Percentiles rank a stretch among this genome's conserved stretches.
Conservation (phyloP, 2,797 vertebrate genomes). For the Coccyzus lansbergi region DNA sequence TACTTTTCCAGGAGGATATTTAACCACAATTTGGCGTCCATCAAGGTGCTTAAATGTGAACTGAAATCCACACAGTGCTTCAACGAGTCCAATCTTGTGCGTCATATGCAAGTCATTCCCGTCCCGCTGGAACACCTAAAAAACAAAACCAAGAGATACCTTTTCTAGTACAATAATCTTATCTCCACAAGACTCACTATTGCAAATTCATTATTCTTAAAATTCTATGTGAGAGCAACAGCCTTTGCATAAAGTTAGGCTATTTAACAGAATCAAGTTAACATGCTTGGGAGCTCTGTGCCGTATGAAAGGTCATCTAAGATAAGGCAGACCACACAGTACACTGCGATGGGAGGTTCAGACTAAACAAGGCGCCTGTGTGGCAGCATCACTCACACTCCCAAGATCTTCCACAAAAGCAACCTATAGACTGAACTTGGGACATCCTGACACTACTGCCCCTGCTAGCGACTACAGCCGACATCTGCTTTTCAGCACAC, state of each 20-base stretch:
- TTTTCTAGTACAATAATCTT: not conserved
- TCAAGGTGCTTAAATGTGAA: conserved; percentile 97
- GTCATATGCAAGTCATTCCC: conserved; percentile 94
- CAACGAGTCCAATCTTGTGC: conserved; percentile 95
- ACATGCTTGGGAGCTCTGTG: not conserved
- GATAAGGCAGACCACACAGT: not conserved
- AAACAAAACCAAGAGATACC: not conserved
- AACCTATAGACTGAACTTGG: not conserved
- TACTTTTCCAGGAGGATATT: conserved; percentile 96
- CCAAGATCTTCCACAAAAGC: not conserved
- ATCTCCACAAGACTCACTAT: not conserved
- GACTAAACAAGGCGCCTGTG: not conserved
- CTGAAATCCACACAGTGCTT: conserved; percentile 97
- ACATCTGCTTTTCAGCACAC: not conserved
- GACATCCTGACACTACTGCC: not conserved
- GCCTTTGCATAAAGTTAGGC: not conserved
- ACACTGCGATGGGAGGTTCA: not conserved
- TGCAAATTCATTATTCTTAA: not conserved
- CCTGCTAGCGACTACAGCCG: not conserved
- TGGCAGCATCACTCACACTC: not conserved
- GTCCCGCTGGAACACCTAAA: conserved; percentile 90
- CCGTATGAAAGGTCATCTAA: not conserved
- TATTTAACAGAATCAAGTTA: not conserved
- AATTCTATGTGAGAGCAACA: not conserved
- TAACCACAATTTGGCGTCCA: conserved; percentile 93